Evolutionary conservation across 2,113 vertebrate species (phyloP), one percentile per base, ranked within the genome.

Genomic region (Apteryx owenii): DNA sequence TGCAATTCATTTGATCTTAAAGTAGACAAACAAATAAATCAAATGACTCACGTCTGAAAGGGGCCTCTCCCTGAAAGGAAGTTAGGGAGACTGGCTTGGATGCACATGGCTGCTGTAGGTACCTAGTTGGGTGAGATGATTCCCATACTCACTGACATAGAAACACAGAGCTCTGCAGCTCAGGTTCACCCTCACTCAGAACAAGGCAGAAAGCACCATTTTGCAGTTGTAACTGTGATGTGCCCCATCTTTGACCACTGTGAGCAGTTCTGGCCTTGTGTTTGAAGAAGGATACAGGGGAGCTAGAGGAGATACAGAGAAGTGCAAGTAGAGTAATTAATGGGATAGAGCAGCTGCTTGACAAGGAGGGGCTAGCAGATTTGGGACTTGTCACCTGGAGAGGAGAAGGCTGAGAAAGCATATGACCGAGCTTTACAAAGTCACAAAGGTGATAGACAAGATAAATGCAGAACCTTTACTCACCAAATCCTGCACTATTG

Each of bases 81-180:
- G 8, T 46, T 54, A 13, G 31, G 9, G 20, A 66, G 64, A 23
- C 33, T 58, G 50, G 4, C 33, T 78, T 68, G 50, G 13, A 31
- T 38, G 15, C 1, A 1, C 6, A 14, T 0, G 3, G 31, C 53
- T 91, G 58, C 53, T 94, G 10, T 33, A n/a, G 12, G 17, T 60
- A 31, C 29, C 56, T 33, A 60, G 31, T 8, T 60, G 31, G 56
- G 7, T 62, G 48, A 16, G 7, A 33, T 36, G 40, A 56, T 11
- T 75, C 28, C 6, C 26, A 1, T 21, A 7, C 70, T 22, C 2
- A 2, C 31, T 71, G 54, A 26, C 2, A 1, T 20, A 31, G 22
- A 70, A 75, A 58, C 18, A 62, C 5, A 51, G 54, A 75, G 10
- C 15, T 90, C 56, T 68, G 36, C 0, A 4, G 22, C 22, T 77